These are phyloP conservation scores for Malthinus seriepunctatus DNA, from an alignment of 2,888 invertebrate species.

Conservation along the genomic window DNA sequence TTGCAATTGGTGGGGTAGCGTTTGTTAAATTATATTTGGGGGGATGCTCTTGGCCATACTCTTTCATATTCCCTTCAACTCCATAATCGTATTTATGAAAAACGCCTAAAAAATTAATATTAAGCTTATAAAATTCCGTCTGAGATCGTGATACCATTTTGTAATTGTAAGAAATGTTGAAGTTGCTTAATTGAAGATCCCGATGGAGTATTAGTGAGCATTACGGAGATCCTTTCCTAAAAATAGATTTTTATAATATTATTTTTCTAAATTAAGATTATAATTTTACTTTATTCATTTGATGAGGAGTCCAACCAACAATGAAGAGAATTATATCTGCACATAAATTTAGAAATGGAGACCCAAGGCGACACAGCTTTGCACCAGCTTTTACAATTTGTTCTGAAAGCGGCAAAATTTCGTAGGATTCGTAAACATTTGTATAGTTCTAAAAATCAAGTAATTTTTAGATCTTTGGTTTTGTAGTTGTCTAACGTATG, in stretches of 20 bases:
- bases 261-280: background rate
- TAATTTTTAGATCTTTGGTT: too few species aligned
- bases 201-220: background rate
- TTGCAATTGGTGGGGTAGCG: background rate
- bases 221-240: background rate
- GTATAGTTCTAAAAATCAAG: background rate
- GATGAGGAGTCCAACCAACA: background rate
- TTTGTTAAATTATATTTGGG: background rate
- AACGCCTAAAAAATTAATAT: background rate
- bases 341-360: background rate
- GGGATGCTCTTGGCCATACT: background rate
- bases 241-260: background rate
- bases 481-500: too few species aligned
- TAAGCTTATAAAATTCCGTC: background rate
- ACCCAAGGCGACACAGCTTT: background rate
- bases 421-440: background rate
- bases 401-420: background rate
- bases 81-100: slow-evolving; percentile 6
- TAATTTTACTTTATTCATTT: background rate
- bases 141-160: slow-evolving; percentile 39
- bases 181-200: background rate
- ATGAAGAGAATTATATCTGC: background rate
- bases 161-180: background rate
- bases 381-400: background rate
- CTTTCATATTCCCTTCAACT: background rate